A percentile compares a stretch with the other conserved stretches of the same genome.
phyloP scores from a whole-genome alignment of 2,113 vertebrate genomes.

The Rhegmatorhina hoffmannsi region DNA sequence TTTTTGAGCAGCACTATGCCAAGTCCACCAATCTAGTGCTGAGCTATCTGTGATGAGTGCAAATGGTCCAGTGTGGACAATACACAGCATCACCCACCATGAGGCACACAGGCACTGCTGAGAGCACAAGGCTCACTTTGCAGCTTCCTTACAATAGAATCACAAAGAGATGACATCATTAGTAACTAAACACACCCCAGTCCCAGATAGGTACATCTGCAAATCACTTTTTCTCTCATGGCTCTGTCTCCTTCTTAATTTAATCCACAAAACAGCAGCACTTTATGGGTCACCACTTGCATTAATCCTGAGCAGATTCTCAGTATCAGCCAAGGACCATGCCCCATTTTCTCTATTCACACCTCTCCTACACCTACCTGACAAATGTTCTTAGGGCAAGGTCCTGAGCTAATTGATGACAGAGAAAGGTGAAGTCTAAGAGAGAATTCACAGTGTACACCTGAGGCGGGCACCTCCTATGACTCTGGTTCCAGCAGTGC shows the following conservation, averaged over 20 bases:
- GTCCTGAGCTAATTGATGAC: neutral
- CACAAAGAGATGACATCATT: neutral
- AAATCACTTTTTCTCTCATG: neutral
- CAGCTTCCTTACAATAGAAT: neutral
- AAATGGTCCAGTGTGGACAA: neutral
- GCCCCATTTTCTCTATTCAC: neutral
- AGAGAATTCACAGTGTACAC: neutral
- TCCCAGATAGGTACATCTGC: neutral
- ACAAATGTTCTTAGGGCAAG: neutral
- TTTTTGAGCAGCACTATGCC: fast-evolving
- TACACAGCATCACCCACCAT: fast-evolving
- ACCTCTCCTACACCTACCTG: neutral
- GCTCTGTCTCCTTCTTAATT: neutral
- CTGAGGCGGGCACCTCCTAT: fast-evolving
- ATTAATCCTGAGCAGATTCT: neutral
- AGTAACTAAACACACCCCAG: neutral
- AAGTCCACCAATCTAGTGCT: neutral
- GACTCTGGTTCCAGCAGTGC: neutral
- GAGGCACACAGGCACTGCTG: neutral
- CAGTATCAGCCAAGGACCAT: neutral
- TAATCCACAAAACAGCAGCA: neutral
- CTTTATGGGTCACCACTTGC: neutral
- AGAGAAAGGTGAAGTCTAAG: neutral
- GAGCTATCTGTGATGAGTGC: neutral
- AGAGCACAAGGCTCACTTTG: neutral